These are phyloP conservation scores for Deladenus siricidicola DNA, from an alignment of 2,888 invertebrate genomes.

Conservation along the genomic window DNA sequence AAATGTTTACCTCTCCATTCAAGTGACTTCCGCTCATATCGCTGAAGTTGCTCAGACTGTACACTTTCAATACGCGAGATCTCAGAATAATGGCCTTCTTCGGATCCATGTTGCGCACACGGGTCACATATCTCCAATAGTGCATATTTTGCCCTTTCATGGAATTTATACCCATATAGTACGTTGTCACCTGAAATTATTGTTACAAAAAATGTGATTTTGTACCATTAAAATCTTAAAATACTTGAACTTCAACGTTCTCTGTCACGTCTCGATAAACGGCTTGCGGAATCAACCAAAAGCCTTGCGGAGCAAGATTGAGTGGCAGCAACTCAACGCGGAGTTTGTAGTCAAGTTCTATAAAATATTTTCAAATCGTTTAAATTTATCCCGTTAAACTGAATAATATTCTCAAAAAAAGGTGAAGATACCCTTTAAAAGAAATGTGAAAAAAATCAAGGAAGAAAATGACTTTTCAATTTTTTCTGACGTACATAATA, in stretches of 20 bases:
- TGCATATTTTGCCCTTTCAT: not conserved
- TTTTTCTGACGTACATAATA: no score
- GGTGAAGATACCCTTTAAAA: not conserved
- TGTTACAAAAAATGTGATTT: not conserved
- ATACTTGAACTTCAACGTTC: not conserved
- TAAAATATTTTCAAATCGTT: slow-evolving; percentile 5
- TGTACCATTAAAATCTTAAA: not conserved
- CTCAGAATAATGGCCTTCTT: not conserved
- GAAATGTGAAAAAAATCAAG: no score
- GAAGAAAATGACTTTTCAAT: no score
- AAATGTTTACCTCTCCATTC: not conserved
- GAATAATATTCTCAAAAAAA: not conserved
- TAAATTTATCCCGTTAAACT: not conserved
- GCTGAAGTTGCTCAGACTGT: not conserved
- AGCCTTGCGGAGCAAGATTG: slow-evolving; percentile 24
- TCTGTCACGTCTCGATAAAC: slow-evolving; percentile 21
- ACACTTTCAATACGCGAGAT: not conserved
- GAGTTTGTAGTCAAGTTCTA: slow-evolving; percentile 13
- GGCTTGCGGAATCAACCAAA: slow-evolving; percentile 36
- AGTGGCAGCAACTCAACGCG: not conserved
- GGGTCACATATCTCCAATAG: slow-evolving; percentile 2
- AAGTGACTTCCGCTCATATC: not conserved
- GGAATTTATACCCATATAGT: slow-evolving; percentile 69
- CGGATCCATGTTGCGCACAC: not conserved
- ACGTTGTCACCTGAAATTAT: slow-evolving; percentile 94